Evolutionary conservation across 2,113 vertebrate genomes (phyloP), one percentile per base, ranked within the genome.

Genomic region (Dermatemys mawii): DNA sequence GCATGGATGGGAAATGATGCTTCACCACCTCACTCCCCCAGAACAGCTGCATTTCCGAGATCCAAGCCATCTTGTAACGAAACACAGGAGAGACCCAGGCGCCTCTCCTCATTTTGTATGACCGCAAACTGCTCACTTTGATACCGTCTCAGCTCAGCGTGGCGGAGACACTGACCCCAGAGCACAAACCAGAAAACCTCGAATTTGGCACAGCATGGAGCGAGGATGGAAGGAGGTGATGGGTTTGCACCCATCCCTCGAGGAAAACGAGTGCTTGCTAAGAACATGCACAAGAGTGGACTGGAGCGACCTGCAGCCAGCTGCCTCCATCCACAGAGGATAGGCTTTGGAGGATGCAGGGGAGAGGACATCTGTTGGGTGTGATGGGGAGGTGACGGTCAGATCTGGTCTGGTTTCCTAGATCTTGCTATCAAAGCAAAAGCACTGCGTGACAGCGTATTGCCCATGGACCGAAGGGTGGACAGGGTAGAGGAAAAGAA

Each of bases 391-490:
- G n/a, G 27, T 60, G 55, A 57, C 0, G 2, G 87, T 46, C 73
- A 83, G 1, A 3, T 88, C 76, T 60, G 85, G 53, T 84, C 91
- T 94, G 73, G 9, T 80, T 80, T 94, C 73, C 46, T 55, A 82
- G 55, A 49, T 94, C 49, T 89, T 89, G 88, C 73, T 78, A 26
- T 27, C 80, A 70, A 88, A 89, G 21, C 88, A 90, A 90, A 88
- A 81, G 50, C 84, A 87, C 70, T 81, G 11, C 27, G 84, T 73
- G 49, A 63, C 1, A 17, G 16, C 1, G 1, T 51, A 13, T 22
- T 29, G 4, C 0, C 35, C 38, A 48, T 0, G 14, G 1, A 0
- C 70, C 35, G 17, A 49, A 51, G 1, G 46, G 49, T 78, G 75
- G 67, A 27, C 11, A 84, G 32, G 92, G 84, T 90, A 90, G 86